Evolutionary conservation across 2,888 invertebrate genomes (phyloP), one percentile per base, ranked within the genome.

Genomic region (Drosophila falleni): DNA sequence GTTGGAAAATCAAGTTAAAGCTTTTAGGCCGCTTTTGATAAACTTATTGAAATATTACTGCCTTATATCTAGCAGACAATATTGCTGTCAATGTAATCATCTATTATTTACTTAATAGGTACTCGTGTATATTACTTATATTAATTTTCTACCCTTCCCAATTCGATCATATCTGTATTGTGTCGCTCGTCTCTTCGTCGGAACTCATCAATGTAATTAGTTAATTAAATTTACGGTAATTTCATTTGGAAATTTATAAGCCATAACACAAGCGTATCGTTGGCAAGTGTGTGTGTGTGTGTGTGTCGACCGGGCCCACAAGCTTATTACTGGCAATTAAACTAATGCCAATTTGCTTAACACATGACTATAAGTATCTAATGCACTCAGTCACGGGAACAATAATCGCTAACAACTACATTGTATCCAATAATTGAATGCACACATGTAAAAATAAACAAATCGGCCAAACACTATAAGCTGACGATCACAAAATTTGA

Each of bases 171-270:
- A n/a, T 9, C 16, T 19, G 9, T 16, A 31, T 39, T 47, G 15
- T 19, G 15, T n/a, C 10, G n/a, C 9, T 13, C 5, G 23, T 3
- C 13, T 2, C 16, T 41, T 2, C 39, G 19, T 26, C 10, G 13
- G 15, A 29, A 37, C 47, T 55, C 74, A 53, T 74, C 62, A 80
- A 69, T 78, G 68, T 78, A 87, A 83, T 85, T 87, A 79, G 67
- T 85, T 85, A 79, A 87, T 76, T 85, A 85, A 81, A 81, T 87
- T 55, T 68, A 61, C 66, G 66, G 56, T 83, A 81, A 81, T 85
- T 74, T 79, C 50, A 82, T 82, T 79, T 56, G 46, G 58, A 65
- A 66, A 72, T 73, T 72, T 60, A 80, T 67, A 77, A 60, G 77
- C 80, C 68, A 19, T 44, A 67, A 72, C 74, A 74, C 46, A 33